A percentile compares a stretch with the other conserved stretches of the same genome.
Evolutionary conservation across 2,797 vertebrate species (phyloP).

Genomic region (Dendrocincla tyrannina): DNA sequence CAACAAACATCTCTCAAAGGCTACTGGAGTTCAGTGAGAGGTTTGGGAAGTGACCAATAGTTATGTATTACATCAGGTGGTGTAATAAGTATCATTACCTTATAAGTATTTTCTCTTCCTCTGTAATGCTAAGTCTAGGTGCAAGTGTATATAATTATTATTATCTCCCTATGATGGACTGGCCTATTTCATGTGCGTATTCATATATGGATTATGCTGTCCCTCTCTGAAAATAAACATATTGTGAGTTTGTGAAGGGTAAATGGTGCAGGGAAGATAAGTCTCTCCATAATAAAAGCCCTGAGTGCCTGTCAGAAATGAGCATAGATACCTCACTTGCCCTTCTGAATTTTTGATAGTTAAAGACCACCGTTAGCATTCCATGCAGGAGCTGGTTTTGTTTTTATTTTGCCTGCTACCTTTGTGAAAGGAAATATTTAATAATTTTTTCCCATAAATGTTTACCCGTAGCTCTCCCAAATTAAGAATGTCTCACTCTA

Average conservation of each 20-base stretch:
- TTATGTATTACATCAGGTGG: slow-evolving; percentile 11
- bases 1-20: slow-evolving; percentile 43
- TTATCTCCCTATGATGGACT: background rate
- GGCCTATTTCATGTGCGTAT: background rate
- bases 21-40: slow-evolving; percentile 56
- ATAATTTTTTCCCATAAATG: slow-evolving; percentile 63
- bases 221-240: background rate
- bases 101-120: slow-evolving; percentile 31
- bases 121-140: background rate
- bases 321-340: background rate
- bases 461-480: slow-evolving; percentile 26
- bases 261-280: background rate
- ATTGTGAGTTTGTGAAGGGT: background rate
- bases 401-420: slow-evolving; percentile 49
- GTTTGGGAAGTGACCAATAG: slow-evolving; percentile 44
- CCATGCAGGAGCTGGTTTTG: background rate
- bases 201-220: background rate
- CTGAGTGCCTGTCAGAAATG: background rate
- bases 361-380: background rate
- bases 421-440: slow-evolving; percentile 66
- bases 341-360: background rate
- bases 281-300: background rate
- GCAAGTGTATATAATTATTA: background rate
- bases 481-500: slow-evolving; percentile 60
- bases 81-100: slow-evolving; percentile 7